phyloP scores from a whole-genome alignment of 2,888 invertebrate species.

The Harpalus rubripes region DNA sequence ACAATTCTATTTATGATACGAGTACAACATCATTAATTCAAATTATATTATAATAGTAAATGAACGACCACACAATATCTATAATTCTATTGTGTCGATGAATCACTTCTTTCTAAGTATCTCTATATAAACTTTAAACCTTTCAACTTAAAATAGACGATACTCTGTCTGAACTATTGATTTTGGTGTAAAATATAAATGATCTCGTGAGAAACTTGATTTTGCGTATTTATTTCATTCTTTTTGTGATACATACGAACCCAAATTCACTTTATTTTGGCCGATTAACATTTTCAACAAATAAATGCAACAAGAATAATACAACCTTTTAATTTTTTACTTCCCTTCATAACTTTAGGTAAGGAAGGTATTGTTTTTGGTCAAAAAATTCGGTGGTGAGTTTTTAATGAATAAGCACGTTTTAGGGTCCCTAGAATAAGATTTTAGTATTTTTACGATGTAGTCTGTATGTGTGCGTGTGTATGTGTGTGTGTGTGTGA shows the following conservation, averaged over 20 bases:
- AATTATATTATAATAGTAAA: not conserved
- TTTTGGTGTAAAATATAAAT: not conserved
- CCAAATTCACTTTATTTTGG: no score
- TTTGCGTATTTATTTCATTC: not conserved
- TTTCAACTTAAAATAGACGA: not conserved
- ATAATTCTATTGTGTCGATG: not conserved
- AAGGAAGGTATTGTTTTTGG: no score
- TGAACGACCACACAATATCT: not conserved
- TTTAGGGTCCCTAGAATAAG: no score
- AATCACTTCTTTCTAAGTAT: not conserved
- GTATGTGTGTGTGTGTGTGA: no score
- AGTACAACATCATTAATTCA: slow-evolving; percentile 17
- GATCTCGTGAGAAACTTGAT: not conserved
- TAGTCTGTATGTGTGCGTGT: no score
- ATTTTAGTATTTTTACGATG: no score
- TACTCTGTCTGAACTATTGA: not conserved
- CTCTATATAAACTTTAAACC: not conserved
- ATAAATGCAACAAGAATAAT: no score
- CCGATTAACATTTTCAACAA: no score
- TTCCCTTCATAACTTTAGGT: no score
- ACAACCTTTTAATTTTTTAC: no score
- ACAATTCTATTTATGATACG: not conserved
- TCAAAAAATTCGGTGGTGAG: no score
- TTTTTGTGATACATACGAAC: not conserved
- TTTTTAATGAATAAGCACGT: no score